Evolutionary conservation across 2,797 vertebrate genomes (phyloP), one percentile per base, ranked within the genome.

Genomic region (Oreortyx pictus): DNA sequence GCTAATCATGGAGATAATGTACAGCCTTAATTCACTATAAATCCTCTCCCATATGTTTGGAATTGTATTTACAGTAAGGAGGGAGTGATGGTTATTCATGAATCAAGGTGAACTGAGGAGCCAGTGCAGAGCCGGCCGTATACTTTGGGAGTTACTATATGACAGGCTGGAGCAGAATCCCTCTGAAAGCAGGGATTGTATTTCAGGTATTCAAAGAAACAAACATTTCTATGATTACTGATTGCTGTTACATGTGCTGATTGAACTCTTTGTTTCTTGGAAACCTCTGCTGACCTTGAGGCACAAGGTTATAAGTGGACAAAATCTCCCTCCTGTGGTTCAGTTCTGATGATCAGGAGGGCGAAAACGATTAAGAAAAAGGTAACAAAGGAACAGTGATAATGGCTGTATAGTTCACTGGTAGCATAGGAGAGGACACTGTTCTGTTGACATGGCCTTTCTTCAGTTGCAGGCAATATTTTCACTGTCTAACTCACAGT

Each of bases 11-110:
- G 62, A 0, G 6, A 72, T 83, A 94, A 91, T 71, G 61, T 68
- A 47, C 64, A 72, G 43, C 24, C 14, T 62, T 81, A 67, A 86
- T 86, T 89, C 88, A 85, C 93, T 80, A 33, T 83, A 44, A 50
- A 65, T 88, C 82, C 74, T 67, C 71, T 92, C 78, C 92, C 94
- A 90, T 95, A 93, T 95, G 93, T 85, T 97, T 95, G 65, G 56
- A 93, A 60, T 89, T 91, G 80, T 70, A 82, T 89, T 95, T 96
- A 96, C 89, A 93, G 92, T 94, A 74, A 80, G 87, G 91, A 84
- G 80, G 31, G 88, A 94, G 33, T 44, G 73, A 68, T 49, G 76
- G 91, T 93, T 93, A 79, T 87, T 87, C 17, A 80, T 86, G 82
- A 91, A 86, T 71, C 81, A 89, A 91, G 91, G 92, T 96, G 86